Base-by-base conservation (phyloP, 2,113 vertebrate genomes). In the Tachycineta bicolor region DNA sequence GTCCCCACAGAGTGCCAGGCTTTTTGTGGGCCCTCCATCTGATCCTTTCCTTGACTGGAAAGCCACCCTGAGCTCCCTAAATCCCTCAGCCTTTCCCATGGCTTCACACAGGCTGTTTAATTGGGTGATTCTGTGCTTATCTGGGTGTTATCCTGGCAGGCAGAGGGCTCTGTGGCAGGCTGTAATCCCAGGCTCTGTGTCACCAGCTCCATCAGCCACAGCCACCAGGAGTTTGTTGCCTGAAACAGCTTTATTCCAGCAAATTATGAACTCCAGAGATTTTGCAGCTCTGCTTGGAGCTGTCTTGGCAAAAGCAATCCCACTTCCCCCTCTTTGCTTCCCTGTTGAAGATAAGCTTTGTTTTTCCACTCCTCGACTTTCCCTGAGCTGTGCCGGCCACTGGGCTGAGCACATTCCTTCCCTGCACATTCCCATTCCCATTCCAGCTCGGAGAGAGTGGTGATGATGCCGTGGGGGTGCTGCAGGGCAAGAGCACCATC, bases 1-100 rank as follows among this genome's bases (percentile, higher is more conserved):
- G 52, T 81, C 37, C 41, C 73, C 3, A 13, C 0, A 11, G 53
- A 56, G 14, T 6, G 7, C 0, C 0, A 65, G 44, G 37, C 12
- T 59, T 58, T 87, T 46, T 28, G 60, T 49, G 41, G 5, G 47
- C 29, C 11, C 20, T 83, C 39, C 0, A 0, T 58, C 83, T 70
- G 50, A 37, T 37, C 37, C 37, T 63, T 71, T 65, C 7, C 5
- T 34, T 43, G 65, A 28, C 47, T 78, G 47, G 19, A 60, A 83
- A 85, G 33, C 3, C 62, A 59, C 16, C 49, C 65, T 56, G 82
- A 94, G 62, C 67, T 82, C 53, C 9, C 75, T 52, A 88, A 91
- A 83, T 69, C 90, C 90, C 26, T 3, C 63, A 68, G 74, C 53
- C 65, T 43, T 68, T n/a, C 64, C 5, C 3, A 14, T 1, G 4